A percentile compares a stretch with the other conserved stretches of the same genome.
Evolutionary conservation across 2,888 invertebrate species (phyloP).

Genomic region (Diplolepis rosae): DNA sequence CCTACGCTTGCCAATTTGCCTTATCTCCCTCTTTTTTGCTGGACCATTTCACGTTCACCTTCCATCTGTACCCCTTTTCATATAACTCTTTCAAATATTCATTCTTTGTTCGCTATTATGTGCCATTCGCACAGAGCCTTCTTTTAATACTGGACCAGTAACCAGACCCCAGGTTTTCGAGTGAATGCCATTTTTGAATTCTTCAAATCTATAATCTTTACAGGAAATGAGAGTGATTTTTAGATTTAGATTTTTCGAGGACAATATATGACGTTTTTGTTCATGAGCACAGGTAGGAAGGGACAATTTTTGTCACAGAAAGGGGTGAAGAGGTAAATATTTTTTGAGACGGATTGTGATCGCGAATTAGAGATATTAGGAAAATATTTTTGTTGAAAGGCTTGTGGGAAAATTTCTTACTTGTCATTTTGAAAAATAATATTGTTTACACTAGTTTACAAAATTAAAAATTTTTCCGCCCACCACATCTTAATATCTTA

Average conservation of each 20-base stretch:
- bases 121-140: constrained; percentile 1
- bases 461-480: too few species aligned
- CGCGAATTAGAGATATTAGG: not conserved
- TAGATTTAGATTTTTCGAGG: not conserved
- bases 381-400: not conserved
- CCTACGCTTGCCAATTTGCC: constrained; percentile 50
- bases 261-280: not conserved
- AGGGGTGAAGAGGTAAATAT: not conserved
- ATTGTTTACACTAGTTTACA: too few species aligned
- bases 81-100: constrained; percentile 23
- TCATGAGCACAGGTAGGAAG: not conserved
- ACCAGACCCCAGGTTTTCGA: not conserved
- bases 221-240: constrained; percentile 28
- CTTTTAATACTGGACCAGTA: not conserved
- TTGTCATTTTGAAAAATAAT: too few species aligned
- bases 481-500: too few species aligned
- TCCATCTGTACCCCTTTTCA: constrained; percentile 11
- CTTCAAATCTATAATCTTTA: constrained; percentile 5
- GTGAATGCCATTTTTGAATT: constrained; percentile 13
- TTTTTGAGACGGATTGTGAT: constrained; percentile 3
- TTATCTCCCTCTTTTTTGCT: constrained; percentile 37
- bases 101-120: constrained; percentile 3
- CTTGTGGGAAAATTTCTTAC: constrained; percentile 6
- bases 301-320: not conserved
- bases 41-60: constrained; percentile 13